Evolutionary conservation across 2,888 invertebrate species (phyloP), one percentile per base, ranked within the genome.

Genomic region (Ceratothoa steindachneri): DNA sequence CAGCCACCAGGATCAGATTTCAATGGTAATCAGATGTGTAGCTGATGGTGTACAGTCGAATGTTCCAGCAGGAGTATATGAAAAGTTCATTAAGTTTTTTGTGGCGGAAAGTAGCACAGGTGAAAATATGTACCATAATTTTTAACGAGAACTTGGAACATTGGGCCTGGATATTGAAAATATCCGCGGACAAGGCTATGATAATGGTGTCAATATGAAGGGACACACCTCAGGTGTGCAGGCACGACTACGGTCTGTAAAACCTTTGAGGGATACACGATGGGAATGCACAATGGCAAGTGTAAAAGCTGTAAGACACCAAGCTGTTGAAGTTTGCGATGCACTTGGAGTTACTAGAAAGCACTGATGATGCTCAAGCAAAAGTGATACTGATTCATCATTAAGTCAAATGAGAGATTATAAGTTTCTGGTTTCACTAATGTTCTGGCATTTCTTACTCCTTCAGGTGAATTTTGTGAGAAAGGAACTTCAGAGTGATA

Each of bases 401-500:
- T 1, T 1, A 12, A 67, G 31, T 27, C 69, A 69, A 41, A 51
- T 53, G 69, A 9, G 52, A 69, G 69, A 69, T 69, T 69, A 69
- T 52, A 69, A 65, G 27, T 22, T 65, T 65, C 4, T 65, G 65
- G 65, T 65, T 4, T 65, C 65, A 24, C 27, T 65, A 52, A 52
- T 67, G 19, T 30, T 67, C 28, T 69, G 69, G 69, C 28, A 69
- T 52, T 51, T 28, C 52, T 52, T 41, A 24, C 52, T 53, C 51
- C 52, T 4, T 69, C 41, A 52, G 52, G 69, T 69, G 24, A 1
- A 69, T 69, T 27, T 12, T 69, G 69, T 69, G 22, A 69, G 69
- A 1, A 53, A 51, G 53, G 52, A 51, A 51, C 52, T 69, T 29
- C 67, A 67, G 19, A 67, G 67, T 28, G 30, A 67, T 30, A 28